Evolutionary conservation across 2,797 vertebrate genomes (phyloP).

Genomic region (Clarias pachynema): DNA sequence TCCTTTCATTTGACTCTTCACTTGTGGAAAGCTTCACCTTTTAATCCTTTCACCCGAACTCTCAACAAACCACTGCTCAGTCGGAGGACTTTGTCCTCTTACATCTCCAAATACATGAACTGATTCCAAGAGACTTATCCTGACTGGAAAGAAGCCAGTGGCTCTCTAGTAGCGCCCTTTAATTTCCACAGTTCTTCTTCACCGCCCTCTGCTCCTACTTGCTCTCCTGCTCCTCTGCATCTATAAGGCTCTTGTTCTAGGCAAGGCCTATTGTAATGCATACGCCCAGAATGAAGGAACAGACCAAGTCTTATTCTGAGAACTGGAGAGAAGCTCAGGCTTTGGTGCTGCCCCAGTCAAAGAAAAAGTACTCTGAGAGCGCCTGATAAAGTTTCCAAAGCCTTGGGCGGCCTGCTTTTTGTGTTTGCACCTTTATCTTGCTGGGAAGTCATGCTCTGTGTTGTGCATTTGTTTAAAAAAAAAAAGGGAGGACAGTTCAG

Average conservation of each 20-base stretch:
- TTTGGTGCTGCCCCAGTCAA: slow-evolving; percentile 50
- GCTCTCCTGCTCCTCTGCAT: slow-evolving; percentile 49
- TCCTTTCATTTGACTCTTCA: neutral
- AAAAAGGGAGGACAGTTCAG: slow-evolving; percentile 31
- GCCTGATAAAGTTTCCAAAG: slow-evolving; percentile 51
- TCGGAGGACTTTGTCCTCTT: slow-evolving; percentile 44
- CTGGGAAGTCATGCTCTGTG: slow-evolving; percentile 38
- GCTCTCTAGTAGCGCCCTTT: slow-evolving; percentile 61
- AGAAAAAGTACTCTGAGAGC: slow-evolving; percentile 37
- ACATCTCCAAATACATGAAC: slow-evolving; percentile 50
- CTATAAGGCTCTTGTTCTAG: slow-evolving; percentile 56
- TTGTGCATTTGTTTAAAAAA: slow-evolving; percentile 8
- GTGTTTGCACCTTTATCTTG: slow-evolving; percentile 35
- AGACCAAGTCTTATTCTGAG: slow-evolving; percentile 49
- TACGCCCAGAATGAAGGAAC: slow-evolving; percentile 56
- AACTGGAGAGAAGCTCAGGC: slow-evolving; percentile 39
- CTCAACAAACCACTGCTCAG: slow-evolving; percentile 50
- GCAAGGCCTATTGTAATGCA: slow-evolving; percentile 58
- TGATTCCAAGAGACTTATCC: slow-evolving; percentile 56
- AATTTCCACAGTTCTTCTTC: slow-evolving; percentile 57
- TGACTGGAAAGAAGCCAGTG: slow-evolving; percentile 64
- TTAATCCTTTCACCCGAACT: neutral
- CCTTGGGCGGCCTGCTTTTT: slow-evolving; percentile 46
- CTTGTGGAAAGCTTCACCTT: neutral
- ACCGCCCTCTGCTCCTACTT: slow-evolving; percentile 35